Percentiles rank a stretch among this genome's conserved stretches.
Conservation (phyloP, 2,797 vertebrate species). For the Xiphorhynchus erythropygius region DNA sequence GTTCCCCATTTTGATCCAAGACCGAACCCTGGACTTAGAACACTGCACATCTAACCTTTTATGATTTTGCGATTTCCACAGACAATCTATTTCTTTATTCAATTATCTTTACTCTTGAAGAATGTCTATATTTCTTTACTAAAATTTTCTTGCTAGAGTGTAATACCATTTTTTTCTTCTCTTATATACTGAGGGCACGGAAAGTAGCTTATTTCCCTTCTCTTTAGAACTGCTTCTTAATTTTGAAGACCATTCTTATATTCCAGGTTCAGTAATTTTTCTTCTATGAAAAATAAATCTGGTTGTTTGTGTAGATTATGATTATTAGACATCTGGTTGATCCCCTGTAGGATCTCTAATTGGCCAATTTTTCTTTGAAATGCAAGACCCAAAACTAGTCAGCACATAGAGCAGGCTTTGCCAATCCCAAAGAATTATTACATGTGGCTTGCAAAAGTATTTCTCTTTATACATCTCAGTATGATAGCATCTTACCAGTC, state of each 20-base stretch:
- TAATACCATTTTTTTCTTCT: neutral
- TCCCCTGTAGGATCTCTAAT: neutral
- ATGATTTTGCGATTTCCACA: neutral
- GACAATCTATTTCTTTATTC: neutral
- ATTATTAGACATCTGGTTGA: neutral
- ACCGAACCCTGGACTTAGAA: neutral
- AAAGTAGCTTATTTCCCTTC: neutral
- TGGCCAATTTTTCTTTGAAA: neutral
- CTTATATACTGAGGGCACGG: neutral
- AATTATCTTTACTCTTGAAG: neutral
- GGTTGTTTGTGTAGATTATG: neutral
- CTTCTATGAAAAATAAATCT: neutral
- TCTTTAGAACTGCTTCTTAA: neutral
- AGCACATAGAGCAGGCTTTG: neutral
- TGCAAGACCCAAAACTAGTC: neutral
- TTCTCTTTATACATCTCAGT: neutral
- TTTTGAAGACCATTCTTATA: neutral
- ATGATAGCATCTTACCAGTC: neutral
- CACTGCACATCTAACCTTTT: neutral
- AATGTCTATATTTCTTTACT: neutral
- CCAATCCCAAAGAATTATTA: neutral
- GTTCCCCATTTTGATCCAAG: neutral
- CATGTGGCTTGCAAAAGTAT: neutral
- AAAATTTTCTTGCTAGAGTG: neutral
- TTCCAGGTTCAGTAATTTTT: neutral